Evolutionary conservation across 2,888 invertebrate genomes (phyloP).

Genomic region (Adelphocoris suturalis): DNA sequence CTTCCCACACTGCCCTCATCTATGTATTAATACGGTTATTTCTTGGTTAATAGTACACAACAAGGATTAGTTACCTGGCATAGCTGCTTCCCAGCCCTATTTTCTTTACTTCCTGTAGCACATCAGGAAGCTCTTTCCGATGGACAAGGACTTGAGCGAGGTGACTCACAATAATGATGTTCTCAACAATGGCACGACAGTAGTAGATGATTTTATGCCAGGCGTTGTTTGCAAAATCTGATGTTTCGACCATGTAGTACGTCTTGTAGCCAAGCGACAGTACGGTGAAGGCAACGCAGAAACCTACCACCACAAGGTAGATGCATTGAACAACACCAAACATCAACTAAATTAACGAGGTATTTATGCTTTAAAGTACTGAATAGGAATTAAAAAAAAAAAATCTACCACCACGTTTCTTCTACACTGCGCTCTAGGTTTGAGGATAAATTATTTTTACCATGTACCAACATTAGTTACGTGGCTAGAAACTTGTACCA

Average conservation of each 20-base stretch:
- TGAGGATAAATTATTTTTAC: too few relatives aligned
- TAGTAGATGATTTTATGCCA: conserved; percentile 67
- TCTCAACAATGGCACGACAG: conserved; percentile 58
- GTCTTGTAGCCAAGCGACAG: conserved; percentile 55
- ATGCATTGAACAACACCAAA: too few relatives aligned
- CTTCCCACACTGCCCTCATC: too few relatives aligned
- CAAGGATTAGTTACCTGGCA: conserved; percentile 27
- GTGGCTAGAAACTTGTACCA: too few relatives aligned
- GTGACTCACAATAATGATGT: conserved; percentile 58
- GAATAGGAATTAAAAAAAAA: too few relatives aligned
- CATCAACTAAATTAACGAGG: too few relatives aligned
- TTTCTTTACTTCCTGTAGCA: conserved; percentile 39
- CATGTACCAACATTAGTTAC: too few relatives aligned
- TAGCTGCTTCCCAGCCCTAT: conserved; percentile 44
- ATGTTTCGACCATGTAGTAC: conserved; percentile 51
- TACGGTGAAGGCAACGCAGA: conserved; percentile 15
- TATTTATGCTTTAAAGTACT: too few relatives aligned
- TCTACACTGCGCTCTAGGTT: too few relatives aligned
- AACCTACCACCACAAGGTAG: background rate
- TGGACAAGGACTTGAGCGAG: conserved; percentile 45
- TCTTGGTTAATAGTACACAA: too few relatives aligned
- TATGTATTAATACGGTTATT: too few relatives aligned
- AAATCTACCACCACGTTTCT: too few relatives aligned
- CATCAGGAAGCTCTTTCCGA: conserved; percentile 46
- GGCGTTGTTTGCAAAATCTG: conserved; percentile 58